Percentiles rank a stretch among this genome's conserved stretches.
These are phyloP conservation scores for Sesamia inferens DNA, from an alignment of 2,888 invertebrate species.

Conservation along the genomic window DNA sequence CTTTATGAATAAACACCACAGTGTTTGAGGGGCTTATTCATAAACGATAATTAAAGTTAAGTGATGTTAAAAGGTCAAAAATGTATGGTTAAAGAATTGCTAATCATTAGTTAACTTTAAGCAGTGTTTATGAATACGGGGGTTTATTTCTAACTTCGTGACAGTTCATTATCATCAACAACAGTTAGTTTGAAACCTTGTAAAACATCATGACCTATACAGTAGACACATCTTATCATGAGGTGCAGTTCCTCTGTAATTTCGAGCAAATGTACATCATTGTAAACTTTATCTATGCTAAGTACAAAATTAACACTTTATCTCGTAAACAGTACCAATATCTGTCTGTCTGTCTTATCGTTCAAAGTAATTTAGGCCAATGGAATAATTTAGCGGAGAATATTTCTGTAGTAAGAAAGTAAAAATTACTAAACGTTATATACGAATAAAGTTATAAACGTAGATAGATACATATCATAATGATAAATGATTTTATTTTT, in stretches of 20 bases:
- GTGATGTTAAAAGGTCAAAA: no score
- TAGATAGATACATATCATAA: not conserved
- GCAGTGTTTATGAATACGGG: no score
- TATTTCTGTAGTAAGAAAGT: not conserved
- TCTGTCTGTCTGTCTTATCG: constrained; percentile 11
- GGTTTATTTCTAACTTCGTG: constrained; percentile 4
- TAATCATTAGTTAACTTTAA: no score
- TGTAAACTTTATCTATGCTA: constrained; percentile 49
- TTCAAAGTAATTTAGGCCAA: constrained; percentile 38
- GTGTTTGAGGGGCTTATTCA: no score
- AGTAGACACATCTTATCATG: constrained; percentile 31
- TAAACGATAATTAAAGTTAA: no score
- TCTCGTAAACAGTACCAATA: constrained; percentile 15
- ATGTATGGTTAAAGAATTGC: no score
- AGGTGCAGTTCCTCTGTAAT: constrained; percentile 3
- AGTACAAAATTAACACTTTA: constrained; percentile 17
- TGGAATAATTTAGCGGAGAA: constrained; percentile 10
- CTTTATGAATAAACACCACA: no score
- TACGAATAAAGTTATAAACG: not conserved
- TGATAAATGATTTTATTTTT: not conserved
- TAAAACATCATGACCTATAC: constrained; percentile 36
- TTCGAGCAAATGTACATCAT: constrained; percentile 8
- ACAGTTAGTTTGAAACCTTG: not conserved
- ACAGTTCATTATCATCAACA: not conserved
- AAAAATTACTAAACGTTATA: not conserved